These are phyloP conservation scores for Lasioglossum marginatum DNA, from an alignment of 2,888 invertebrate species.

Conservation along the genomic window DNA sequence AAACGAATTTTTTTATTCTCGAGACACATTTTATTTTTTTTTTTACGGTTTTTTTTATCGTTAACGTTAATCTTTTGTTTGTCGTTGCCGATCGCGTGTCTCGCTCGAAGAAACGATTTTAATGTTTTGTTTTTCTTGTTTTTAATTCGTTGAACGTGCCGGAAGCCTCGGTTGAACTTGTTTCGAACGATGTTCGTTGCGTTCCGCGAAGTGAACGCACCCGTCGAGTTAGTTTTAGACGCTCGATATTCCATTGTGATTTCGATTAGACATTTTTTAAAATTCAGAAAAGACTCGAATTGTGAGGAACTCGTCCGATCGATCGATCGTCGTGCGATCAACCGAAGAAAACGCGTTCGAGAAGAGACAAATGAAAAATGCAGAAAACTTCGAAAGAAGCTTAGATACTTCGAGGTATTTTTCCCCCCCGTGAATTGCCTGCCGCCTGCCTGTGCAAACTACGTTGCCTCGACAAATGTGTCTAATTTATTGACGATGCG, in stretches of 20 bases:
- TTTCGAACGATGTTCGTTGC: neutral
- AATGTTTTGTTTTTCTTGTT: neutral
- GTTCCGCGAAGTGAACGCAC: neutral
- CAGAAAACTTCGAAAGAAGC: neutral
- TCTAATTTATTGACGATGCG: slow-evolving; percentile 74
- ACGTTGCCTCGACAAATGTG: slow-evolving; percentile 75
- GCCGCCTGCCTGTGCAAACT: slow-evolving; percentile 73
- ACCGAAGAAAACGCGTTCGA: slow-evolving; percentile 15
- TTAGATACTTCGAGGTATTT: slow-evolving; percentile 55
- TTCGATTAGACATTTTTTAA: neutral
- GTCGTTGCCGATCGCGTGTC: neutral
- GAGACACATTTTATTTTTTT: neutral
- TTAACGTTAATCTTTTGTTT: neutral
- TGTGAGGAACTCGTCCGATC: neutral
- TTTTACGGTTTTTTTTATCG: neutral
- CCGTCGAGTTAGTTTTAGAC: neutral
- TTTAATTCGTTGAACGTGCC: neutral
- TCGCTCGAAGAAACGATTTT: neutral
- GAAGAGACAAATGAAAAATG: neutral
- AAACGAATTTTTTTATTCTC: neutral
- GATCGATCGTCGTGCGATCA: neutral
- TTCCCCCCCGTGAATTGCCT: slow-evolving; percentile 61
- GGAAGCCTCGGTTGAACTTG: neutral
- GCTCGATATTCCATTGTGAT: neutral
- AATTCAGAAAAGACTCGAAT: neutral